Conservation (phyloP, 2,797 vertebrate species). For the Pteropus rufus region DNA sequence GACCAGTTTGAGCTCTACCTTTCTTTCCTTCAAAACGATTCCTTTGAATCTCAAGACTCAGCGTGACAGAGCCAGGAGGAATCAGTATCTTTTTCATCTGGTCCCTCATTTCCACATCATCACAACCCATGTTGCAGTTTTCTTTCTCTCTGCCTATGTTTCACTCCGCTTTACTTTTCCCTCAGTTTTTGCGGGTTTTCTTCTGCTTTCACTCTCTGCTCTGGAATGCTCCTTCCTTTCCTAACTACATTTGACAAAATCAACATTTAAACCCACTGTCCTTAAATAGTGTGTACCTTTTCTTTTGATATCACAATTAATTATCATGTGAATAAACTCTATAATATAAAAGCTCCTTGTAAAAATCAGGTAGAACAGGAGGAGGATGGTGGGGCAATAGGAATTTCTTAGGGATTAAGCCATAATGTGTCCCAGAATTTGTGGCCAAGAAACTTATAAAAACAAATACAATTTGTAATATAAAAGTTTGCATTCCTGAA, state of each 20-base stretch:
- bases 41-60: neutral
- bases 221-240: neutral
- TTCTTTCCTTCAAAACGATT: neutral
- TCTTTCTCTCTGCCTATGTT: neutral
- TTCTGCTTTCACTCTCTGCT: neutral
- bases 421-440: neutral
- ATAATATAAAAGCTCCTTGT: neutral
- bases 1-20: no score
- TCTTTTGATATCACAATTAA: neutral
- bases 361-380: neutral
- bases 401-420: neutral
- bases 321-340: neutral
- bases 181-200: neutral
- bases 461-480: neutral
- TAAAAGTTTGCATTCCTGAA: neutral
- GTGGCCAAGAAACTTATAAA: neutral
- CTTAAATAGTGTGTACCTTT: neutral
- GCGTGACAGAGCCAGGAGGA: neutral
- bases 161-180: neutral
- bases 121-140: rapidly evolving
- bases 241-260: neutral
- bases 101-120: neutral
- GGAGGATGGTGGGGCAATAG: neutral
- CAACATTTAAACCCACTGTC: neutral
- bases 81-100: neutral